Percentiles rank a stretch among this genome's conserved stretches.
phyloP scores from a whole-genome alignment of 2,113 vertebrate species.

The Lichenostomus cassidix region DNA sequence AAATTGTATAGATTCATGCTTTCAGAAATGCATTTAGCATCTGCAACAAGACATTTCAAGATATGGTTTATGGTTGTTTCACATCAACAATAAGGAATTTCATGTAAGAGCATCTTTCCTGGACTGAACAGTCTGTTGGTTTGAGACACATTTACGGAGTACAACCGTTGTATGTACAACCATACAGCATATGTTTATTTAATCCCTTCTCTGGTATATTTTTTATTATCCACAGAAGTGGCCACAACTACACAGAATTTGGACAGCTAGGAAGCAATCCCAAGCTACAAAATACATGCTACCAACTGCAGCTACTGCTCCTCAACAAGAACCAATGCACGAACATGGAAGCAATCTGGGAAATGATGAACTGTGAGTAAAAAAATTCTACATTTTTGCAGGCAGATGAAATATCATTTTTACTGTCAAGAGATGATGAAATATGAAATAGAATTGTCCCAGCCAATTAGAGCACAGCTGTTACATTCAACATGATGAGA shows the following conservation, averaged over 20 bases:
- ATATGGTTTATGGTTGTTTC: constrained; percentile 1
- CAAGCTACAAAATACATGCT: not conserved
- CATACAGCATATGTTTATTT: not conserved
- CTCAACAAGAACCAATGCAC: not conserved
- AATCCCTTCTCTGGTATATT: not conserved
- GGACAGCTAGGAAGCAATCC: not conserved
- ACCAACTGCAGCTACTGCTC: constrained; percentile 7
- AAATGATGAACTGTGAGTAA: not conserved
- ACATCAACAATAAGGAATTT: not conserved
- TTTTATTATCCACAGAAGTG: not conserved
- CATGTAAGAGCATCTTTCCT: constrained; percentile 1
- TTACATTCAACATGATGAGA: not conserved
- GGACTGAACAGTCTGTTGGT: not conserved
- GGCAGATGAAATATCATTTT: not conserved
- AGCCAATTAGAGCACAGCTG: not conserved
- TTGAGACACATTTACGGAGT: not conserved
- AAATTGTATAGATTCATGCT: constrained; percentile 3
- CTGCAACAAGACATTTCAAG: constrained; percentile 22
- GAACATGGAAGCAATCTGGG: not conserved
- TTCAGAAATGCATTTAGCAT: constrained; percentile 9
- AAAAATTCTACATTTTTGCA: not conserved
- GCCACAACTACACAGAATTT: not conserved
- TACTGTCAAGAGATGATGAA: not conserved
- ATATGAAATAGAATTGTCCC: not conserved
- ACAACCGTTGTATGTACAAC: not conserved